These are phyloP conservation scores for Sebastes fasciatus DNA, from an alignment of 2,113 vertebrate species.

Conservation along the genomic window DNA sequence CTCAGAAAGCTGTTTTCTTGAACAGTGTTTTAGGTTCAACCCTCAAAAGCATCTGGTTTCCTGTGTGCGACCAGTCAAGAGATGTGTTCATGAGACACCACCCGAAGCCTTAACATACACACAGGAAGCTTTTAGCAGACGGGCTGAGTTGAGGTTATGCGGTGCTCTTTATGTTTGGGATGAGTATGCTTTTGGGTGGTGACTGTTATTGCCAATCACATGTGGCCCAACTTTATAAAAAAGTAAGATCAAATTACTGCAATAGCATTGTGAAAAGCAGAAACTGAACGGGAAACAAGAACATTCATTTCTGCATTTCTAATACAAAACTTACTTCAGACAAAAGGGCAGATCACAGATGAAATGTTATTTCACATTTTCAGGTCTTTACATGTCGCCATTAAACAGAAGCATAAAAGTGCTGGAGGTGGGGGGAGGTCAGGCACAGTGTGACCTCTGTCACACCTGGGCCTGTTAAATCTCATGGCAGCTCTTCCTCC, in stretches of 20 bases:
- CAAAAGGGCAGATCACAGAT: constrained; percentile 21
- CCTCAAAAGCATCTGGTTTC: constrained; percentile 63
- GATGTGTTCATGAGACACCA: constrained; percentile 45
- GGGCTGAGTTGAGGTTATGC: constrained; percentile 27
- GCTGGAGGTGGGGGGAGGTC: constrained; percentile 24
- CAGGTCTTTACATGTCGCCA: constrained; percentile 23
- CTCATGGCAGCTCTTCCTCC: constrained; percentile 30
- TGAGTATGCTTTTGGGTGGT: constrained; percentile 28
- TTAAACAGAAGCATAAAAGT: constrained; percentile 42
- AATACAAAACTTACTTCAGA: background rate
- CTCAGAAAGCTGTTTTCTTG: constrained; percentile 29
- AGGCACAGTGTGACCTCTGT: constrained; percentile 37
- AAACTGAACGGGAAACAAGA: constrained; percentile 17
- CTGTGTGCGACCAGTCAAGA: constrained; percentile 57
- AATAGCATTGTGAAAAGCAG: constrained; percentile 12
- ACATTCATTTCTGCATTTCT: constrained; percentile 5
- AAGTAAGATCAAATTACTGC: constrained; percentile 12
- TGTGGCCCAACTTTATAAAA: background rate
- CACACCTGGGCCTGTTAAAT: constrained; percentile 54
- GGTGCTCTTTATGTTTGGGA: constrained; percentile 19
- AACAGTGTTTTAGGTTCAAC: constrained; percentile 45
- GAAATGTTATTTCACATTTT: constrained; percentile 29
- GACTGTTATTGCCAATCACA: constrained; percentile 21
- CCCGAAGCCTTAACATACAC: constrained; percentile 24
- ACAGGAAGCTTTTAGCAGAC: constrained; percentile 59